Evolutionary conservation across 2,113 vertebrate species (phyloP).

Genomic region (Noctilio leporinus): DNA sequence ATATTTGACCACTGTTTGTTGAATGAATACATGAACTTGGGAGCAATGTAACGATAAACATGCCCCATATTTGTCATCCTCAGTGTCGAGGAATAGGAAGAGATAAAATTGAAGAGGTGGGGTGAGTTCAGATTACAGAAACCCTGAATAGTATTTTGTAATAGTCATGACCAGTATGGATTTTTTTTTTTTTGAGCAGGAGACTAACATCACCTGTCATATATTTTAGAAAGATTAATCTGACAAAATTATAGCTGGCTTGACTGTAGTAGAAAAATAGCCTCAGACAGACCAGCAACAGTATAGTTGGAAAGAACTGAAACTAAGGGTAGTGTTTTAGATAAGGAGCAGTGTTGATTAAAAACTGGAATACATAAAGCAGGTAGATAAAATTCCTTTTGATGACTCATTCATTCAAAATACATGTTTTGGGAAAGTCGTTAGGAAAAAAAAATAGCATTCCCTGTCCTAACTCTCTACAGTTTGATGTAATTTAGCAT

Average conservation of each 20-base stretch:
- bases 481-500: not conserved
- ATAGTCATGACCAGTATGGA: not conserved
- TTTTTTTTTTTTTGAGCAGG: not conserved
- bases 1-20: not conserved
- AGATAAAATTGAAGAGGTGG: not conserved
- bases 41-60: not conserved
- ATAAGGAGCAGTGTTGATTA: not conserved
- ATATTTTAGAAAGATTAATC: not conserved
- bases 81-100: not conserved
- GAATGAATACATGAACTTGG: not conserved
- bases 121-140: not conserved
- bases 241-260: not conserved
- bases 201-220: not conserved
- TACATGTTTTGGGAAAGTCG: not conserved
- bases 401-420: not conserved
- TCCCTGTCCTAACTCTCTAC: not conserved
- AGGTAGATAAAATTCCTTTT: not conserved
- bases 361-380: not conserved
- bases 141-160: not conserved
- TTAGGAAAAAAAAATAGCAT: not conserved
- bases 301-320: not conserved
- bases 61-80: not conserved
- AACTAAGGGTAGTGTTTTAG: not conserved
- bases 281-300: not conserved
- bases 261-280: not conserved